These are phyloP conservation scores for Aethes cnicana DNA, from an alignment of 2,888 invertebrate genomes.

Conservation along the genomic window DNA sequence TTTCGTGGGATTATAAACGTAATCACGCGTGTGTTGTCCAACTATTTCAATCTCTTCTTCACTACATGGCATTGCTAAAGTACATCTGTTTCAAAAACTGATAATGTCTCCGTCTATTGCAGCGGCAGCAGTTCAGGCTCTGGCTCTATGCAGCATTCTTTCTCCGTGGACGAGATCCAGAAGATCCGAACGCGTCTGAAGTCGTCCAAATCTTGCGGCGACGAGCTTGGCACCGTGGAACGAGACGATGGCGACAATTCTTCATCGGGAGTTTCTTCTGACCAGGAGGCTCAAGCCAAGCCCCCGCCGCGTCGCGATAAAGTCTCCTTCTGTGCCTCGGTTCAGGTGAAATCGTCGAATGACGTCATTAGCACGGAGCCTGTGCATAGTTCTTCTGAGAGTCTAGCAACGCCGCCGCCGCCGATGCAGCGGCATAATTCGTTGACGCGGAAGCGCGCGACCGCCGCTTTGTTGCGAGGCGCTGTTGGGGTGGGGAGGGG, in stretches of 20 bases:
- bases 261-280: slow-evolving; percentile 93
- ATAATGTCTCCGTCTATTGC: slow-evolving; percentile 40
- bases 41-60: not conserved
- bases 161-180: slow-evolving; percentile 94
- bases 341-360: slow-evolving; percentile 76
- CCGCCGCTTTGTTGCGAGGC: slow-evolving; percentile 81
- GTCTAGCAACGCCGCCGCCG: slow-evolving; percentile 62
- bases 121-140: slow-evolving; percentile 89
- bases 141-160: slow-evolving; percentile 90
- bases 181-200: slow-evolving; percentile 92
- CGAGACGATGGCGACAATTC: slow-evolving; percentile 93
- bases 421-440: slow-evolving; percentile 84
- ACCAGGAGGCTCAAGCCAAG: slow-evolving; percentile 84
- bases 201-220: slow-evolving; percentile 93
- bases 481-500: slow-evolving; percentile 48
- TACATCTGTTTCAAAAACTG: too few species aligned
- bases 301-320: slow-evolving; percentile 65
- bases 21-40: not conserved
- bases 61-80: not conserved
- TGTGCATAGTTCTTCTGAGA: slow-evolving; percentile 76
- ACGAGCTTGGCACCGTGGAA: slow-evolving; percentile 84
- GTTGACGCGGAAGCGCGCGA: slow-evolving; percentile 83
- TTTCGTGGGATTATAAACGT: too few species aligned
- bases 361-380: slow-evolving; percentile 81
- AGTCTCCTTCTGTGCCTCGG: slow-evolving; percentile 77